These are phyloP conservation scores for Hyalella azteca DNA, from an alignment of 2,888 invertebrate species.

Conservation along the genomic window DNA sequence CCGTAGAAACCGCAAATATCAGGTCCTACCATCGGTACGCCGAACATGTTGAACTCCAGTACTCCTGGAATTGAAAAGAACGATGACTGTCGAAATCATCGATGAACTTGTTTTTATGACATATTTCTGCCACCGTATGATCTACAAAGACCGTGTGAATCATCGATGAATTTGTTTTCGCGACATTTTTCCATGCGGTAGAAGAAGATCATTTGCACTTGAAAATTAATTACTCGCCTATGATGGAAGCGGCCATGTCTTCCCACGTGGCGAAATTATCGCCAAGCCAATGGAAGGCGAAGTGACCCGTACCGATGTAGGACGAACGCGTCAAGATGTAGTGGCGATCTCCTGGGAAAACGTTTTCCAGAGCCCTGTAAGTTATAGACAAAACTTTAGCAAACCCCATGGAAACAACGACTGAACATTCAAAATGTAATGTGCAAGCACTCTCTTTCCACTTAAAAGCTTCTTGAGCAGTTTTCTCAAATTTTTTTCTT, in stretches of 20 bases:
- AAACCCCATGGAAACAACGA: neutral
- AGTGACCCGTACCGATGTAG: conserved; percentile 63
- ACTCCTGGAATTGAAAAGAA: conserved; percentile 63
- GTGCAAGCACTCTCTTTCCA: too few relatives aligned
- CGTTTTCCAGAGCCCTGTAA: conserved; percentile 5
- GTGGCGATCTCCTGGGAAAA: conserved; percentile 44
- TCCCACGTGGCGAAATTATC: conserved; percentile 65
- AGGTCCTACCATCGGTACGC: conserved; percentile 81
- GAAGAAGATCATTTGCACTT: too few relatives aligned
- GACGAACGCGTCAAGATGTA: conserved; percentile 58
- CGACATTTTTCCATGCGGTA: too few relatives aligned
- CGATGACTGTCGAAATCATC: too few relatives aligned
- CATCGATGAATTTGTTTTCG: too few relatives aligned
- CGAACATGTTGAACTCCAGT: conserved; percentile 77
- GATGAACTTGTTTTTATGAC: too few relatives aligned
- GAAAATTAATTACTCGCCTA: conserved; percentile 60
- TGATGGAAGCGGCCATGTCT: conserved; percentile 61
- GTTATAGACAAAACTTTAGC: neutral
- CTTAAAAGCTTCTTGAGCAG: too few relatives aligned
- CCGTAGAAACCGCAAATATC: conserved; percentile 66
- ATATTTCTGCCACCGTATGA: too few relatives aligned
- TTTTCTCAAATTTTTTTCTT: too few relatives aligned
- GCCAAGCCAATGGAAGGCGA: conserved; percentile 84
- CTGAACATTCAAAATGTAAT: too few relatives aligned
- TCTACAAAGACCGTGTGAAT: too few relatives aligned